Evolutionary conservation across 1,140 invertebrate species (phyloP).

Genomic region (roundworm (Caenorhabditis elegans)): WBcel235 BX284606.5:4321501-4322000

Average conservation of each 20-base stretch:
- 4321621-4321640: slow-evolving; percentile 62
- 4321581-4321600: slow-evolving; percentile 64
- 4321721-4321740: slow-evolving; percentile 66
- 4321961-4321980: slow-evolving; percentile 55
- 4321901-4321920: slow-evolving; percentile 64
- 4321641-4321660: slow-evolving; percentile 49
- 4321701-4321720: slow-evolving; percentile 49
- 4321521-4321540: slow-evolving; percentile 66
- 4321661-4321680: slow-evolving; percentile 29
- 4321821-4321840: background rate
- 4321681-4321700: background rate
- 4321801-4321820: slow-evolving; percentile 14
- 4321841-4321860: slow-evolving; percentile 47
- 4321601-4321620: slow-evolving; percentile 64
- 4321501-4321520: slow-evolving; percentile 46
- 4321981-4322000: background rate
- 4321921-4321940: slow-evolving; percentile 64
- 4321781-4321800: slow-evolving; percentile 65
- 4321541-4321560: slow-evolving; percentile 54
- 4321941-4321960: slow-evolving; percentile 62
- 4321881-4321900: slow-evolving; percentile 65
- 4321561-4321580: slow-evolving; percentile 63
- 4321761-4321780: slow-evolving; percentile 62
- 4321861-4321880: slow-evolving; percentile 65
- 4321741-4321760: slow-evolving; percentile 63